Base-by-base conservation (phyloP, 2,888 invertebrate genomes). In the Taphrorychus bicolor region DNA sequence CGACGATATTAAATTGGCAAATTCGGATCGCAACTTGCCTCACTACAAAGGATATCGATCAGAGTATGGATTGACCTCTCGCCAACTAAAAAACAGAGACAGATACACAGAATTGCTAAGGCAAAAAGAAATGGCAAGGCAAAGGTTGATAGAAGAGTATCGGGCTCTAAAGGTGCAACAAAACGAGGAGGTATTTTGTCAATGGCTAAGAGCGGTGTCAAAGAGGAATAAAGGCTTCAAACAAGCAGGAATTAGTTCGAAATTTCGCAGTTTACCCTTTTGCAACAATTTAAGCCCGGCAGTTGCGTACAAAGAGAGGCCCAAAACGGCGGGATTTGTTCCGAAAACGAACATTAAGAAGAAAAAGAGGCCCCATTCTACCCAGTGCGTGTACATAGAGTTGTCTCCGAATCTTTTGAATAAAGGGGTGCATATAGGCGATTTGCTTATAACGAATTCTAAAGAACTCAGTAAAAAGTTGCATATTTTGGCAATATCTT, bases 171-270 rank as follows among this genome's bases (percentile, higher is more conserved):
- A 76, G 66, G 75, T 78, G 18, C 76, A 81, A 72, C 79, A 85
- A 69, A 86, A 86, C 75, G 86, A 86, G 74, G 78, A 82, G 42
- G 85, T 85, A 48, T 86, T 86, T 64, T 83, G 83, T 51, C 84
- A 83, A 24, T 86, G 86, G 86, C 76, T 86, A 53, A 83, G 83
- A 70, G 78, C 79, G 23, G 72, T 81, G 5, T 73, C 78, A 1
- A 74, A 71, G 58, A 74, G 79, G 51, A 66, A 69, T 5, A 67
- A 69, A 48, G 67, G 59, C 42, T 59, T 49, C 40, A 59, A 48
- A 42, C 21, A 52, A 3, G 52, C 62, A 54, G 58, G 48, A 7
- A 24, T 42, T 11, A 58, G 62, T 41, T 53, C 63, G 5, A 61
- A 9, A 11, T 41, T 24, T 42, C 16, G n/a, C 4, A 9, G 19